Percentiles rank a stretch among this genome's conserved stretches.
phyloP scores from a whole-genome alignment of 2,888 invertebrate species.

The Parthenolecanium corni region DNA sequence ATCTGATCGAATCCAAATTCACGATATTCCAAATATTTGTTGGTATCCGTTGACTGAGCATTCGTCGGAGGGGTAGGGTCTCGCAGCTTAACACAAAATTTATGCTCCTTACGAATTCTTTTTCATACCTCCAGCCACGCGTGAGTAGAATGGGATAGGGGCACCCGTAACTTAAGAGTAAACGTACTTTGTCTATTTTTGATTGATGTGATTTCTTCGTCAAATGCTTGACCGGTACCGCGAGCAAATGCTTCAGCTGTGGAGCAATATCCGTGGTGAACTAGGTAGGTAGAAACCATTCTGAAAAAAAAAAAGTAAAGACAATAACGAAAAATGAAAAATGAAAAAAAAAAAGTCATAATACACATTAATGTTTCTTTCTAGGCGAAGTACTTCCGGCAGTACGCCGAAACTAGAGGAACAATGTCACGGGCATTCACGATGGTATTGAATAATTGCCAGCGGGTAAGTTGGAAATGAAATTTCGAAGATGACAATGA shows the following conservation, averaged over 20 bases:
- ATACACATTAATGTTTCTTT: not conserved
- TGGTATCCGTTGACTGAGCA: too few species aligned
- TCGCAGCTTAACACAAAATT: too few species aligned
- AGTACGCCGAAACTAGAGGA: not conserved
- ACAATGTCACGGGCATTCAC: not conserved
- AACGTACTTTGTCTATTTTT: slow-evolving; percentile 87
- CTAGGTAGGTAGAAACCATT: slow-evolving; percentile 92
- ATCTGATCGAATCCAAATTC: too few species aligned
- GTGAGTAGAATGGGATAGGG: too few species aligned
- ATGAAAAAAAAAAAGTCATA: not conserved
- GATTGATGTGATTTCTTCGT: slow-evolving; percentile 85
- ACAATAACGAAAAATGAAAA: not conserved
- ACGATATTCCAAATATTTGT: too few species aligned
- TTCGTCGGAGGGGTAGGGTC: too few species aligned
- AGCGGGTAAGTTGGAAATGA: not conserved
- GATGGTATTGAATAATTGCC: not conserved
- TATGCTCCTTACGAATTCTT: too few species aligned
- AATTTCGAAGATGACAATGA: not conserved
- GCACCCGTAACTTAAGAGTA: too few species aligned
- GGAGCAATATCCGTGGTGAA: slow-evolving; percentile 94
- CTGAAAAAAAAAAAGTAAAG: slow-evolving; percentile 44
- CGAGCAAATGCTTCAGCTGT: slow-evolving; percentile 91
- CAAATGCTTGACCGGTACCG: slow-evolving; percentile 77
- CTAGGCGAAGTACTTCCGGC: not conserved
- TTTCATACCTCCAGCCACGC: too few species aligned